A percentile compares a stretch with the other conserved stretches of the same genome.
These are phyloP conservation scores for Gonatopus flavifemur DNA, from an alignment of 1,140 invertebrate genomes.

Conservation along the genomic window DNA sequence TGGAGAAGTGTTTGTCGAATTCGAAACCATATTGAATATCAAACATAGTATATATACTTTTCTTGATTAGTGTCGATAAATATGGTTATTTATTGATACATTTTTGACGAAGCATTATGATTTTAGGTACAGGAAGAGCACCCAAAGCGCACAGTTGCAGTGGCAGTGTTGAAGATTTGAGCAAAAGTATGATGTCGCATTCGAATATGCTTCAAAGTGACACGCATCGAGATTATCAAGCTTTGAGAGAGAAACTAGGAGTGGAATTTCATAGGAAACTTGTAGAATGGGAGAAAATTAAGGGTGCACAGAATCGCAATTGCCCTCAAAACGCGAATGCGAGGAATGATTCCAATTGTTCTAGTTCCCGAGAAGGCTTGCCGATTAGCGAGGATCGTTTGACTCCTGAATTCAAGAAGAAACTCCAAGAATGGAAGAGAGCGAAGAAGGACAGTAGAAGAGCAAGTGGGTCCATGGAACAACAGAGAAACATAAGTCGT, in stretches of 20 bases:
- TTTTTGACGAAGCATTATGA: no score
- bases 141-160: slow-evolving; percentile 29
- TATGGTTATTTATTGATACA: no score
- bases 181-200: slow-evolving; percentile 21
- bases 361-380: slow-evolving; percentile 8
- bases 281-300: slow-evolving; percentile 70
- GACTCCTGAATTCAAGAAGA: slow-evolving; percentile 77
- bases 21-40: no score
- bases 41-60: no score
- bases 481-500: slow-evolving; percentile 44
- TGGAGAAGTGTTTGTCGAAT: no score
- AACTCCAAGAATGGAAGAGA: slow-evolving; percentile 83
- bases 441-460: slow-evolving; percentile 65
- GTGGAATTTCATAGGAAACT: slow-evolving; percentile 73
- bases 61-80: no score
- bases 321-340: no score
- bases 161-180: slow-evolving; percentile 37
- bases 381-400: slow-evolving; percentile 65
- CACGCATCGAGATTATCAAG: slow-evolving; percentile 64
- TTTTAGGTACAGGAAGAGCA: slow-evolving; percentile 3
- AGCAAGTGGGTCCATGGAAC: slow-evolving; percentile 39
- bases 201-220: slow-evolving; percentile 55
- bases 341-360: not conserved
- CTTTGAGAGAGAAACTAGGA: slow-evolving; percentile 69
- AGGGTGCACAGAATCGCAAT: slow-evolving; percentile 28